Base-by-base conservation (phyloP, 2,113 vertebrate genomes). In the Malurus alboscapulatus region DNA sequence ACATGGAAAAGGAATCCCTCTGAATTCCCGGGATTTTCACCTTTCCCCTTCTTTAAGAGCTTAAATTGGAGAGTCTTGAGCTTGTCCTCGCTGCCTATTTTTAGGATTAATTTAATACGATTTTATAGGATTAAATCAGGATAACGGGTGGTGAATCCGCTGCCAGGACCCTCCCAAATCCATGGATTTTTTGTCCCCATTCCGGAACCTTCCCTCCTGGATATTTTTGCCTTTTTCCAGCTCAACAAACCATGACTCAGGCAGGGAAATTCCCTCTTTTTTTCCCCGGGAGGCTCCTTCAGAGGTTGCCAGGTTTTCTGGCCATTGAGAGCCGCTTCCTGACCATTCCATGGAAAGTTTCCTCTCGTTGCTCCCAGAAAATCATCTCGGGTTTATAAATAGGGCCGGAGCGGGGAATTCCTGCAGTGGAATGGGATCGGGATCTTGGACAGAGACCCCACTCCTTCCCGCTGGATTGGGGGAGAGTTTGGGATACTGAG, bases 311-410 rank as follows among this genome's bases (percentile, higher is more conserved):
- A 14, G 24, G 66, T 78, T 40, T 75, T 93, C 90, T 94, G 92
- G 14, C 62, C 85, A 67, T 80, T 76, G 78, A 96, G 90, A 93
- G 82, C 57, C 66, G 11, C 50, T 96, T 96, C 96, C 95, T 88
- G 95, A 67, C 14, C 36, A 5, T 55, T 86, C 76, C 72, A n/a
- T 40, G 81, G 88, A 67, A 95, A 54, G 21, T 54, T 93, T 74
- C 90, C 92, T 90, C 75, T 48, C 2, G 3, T 65, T 45, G 72
- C 55, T 67, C 83, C 68, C 9, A 29, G 88, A 92, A 86, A 92
- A 94, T 7, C 12, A 68, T 14, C 81, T 24, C 4, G 10, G 21
- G 5, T 88, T 86, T 96, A 81, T 84, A 67, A 90, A 86, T 83
- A 93, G 84, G 16, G 16, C 9, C 12, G 51, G 72, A 76, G 82